A percentile compares a stretch with the other conserved stretches of the same genome.
phyloP scores from a whole-genome alignment of 30 jellyfish, hydroid and myxozoan species.

The Aurelia sp. region DNA sequence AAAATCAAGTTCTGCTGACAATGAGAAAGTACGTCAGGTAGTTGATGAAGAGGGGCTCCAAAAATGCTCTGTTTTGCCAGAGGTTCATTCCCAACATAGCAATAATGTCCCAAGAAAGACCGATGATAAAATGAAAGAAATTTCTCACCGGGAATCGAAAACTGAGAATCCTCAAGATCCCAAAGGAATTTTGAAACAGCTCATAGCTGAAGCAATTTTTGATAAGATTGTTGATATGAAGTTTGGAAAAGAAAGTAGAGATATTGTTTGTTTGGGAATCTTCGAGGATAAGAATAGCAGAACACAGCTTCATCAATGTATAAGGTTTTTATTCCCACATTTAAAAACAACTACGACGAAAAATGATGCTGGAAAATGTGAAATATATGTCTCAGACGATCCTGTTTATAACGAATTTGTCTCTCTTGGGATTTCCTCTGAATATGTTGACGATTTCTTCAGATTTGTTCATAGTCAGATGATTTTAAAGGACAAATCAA shows the following conservation, averaged over 20 bases:
- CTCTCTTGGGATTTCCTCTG: slow-evolving; percentile 8
- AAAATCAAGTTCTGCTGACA: too few relatives aligned
- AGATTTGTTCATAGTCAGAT: slow-evolving; percentile 68
- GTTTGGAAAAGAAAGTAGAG: neutral
- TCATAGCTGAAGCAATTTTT: neutral
- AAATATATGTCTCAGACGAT: slow-evolving; percentile 11
- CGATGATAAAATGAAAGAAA: too few relatives aligned
- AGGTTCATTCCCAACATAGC: too few relatives aligned
- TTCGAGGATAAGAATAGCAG: slow-evolving; percentile 31
- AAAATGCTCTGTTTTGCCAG: too few relatives aligned
- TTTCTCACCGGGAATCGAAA: too few relatives aligned
- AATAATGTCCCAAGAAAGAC: too few relatives aligned
- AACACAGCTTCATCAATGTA: slow-evolving; percentile 52
- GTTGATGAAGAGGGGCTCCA: too few relatives aligned
- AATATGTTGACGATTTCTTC: slow-evolving; percentile 26
- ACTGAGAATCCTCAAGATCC: neutral
- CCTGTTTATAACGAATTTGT: slow-evolving; percentile 18
- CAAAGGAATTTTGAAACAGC: neutral
- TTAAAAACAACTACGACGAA: slow-evolving; percentile 22
- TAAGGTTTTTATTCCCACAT: slow-evolving; percentile 64
- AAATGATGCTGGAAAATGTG: slow-evolving; percentile 16
- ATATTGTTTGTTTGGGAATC: slow-evolving; percentile 7
- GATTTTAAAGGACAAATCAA: slow-evolving; percentile 4
- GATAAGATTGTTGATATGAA: neutral
- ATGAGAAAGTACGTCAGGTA: too few relatives aligned